Percentiles rank a stretch among this genome's conserved stretches.
phyloP scores from a whole-genome alignment of 2,797 vertebrate genomes.

The Silurus aristotelis region DNA sequence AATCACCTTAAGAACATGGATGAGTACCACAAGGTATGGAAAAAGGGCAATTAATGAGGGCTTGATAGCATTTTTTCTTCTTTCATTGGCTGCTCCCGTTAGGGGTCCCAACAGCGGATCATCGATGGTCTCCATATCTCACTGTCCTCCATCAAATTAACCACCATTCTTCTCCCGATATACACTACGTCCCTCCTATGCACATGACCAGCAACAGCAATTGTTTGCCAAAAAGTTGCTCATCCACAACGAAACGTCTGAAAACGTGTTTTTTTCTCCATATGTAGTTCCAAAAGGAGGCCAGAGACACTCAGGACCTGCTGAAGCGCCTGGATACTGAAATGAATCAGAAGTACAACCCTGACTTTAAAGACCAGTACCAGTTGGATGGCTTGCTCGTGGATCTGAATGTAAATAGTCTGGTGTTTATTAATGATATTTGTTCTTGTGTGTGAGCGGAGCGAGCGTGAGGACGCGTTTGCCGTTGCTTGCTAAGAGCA shows the following conservation, averaged over 20 bases:
- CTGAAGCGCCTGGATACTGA: constrained; percentile 87
- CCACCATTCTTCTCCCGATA: too few relatives aligned
- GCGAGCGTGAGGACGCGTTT: constrained; percentile 18
- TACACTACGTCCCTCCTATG: too few relatives aligned
- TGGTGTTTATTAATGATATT: background rate
- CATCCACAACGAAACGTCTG: too few relatives aligned
- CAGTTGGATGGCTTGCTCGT: constrained; percentile 86
- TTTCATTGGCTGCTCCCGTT: too few relatives aligned
- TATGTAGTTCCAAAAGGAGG: constrained; percentile 86
- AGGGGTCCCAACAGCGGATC: too few relatives aligned
- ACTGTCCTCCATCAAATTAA: too few relatives aligned
- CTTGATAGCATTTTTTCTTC: too few relatives aligned
- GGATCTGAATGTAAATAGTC: constrained; percentile 86
- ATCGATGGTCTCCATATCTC: too few relatives aligned
- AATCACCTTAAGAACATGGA: constrained; percentile 98
- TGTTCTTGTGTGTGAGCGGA: background rate
- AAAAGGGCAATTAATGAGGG: background rate
- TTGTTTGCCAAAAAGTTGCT: too few relatives aligned
- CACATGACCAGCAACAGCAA: too few relatives aligned
- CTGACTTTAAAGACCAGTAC: constrained; percentile 93
- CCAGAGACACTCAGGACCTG: constrained; percentile 88
- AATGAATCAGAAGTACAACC: constrained; percentile 89
- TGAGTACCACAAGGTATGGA: constrained; percentile 91
- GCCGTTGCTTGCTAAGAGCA: constrained; percentile 32
- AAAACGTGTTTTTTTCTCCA: too few relatives aligned